Evolutionary conservation across 2,888 invertebrate genomes (phyloP), one percentile per base, ranked within the genome.

Genomic region (Tineola bisselliella): DNA sequence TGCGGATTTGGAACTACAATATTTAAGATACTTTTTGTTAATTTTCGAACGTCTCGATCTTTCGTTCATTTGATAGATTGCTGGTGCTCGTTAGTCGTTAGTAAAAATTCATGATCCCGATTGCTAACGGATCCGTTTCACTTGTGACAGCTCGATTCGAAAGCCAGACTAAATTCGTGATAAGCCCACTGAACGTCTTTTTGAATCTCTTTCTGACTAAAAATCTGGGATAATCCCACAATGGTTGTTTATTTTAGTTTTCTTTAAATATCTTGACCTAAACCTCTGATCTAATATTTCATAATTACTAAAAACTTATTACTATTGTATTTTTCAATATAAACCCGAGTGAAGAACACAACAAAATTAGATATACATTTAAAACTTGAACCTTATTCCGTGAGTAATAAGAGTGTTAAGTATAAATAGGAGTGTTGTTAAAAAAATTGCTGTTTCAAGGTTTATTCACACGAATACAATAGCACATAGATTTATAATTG

Each of bases 401-500:
- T 25, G 6, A 25, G 25, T 6, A 4, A 25, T 25, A 25, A 25
- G n/a, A 25, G 25, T 4, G 48, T 13, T 48, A 1, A 48, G n/a
- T 17, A 2, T 18, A 13, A 8, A 48, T 4, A 13, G 5, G 5
- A 48, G 48, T 48, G 48, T 48, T 3, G 15, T 13, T 48, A 48
- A 11, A 17, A 15, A 15, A 48, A 48, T 15, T 30, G 25, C n/a
- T 11, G 12, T 19, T 58, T 58, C 58, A 58, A 56, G 56, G 56
- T 25, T 58, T 58, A 19, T 58, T 58, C 58, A 12, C 58, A 58
- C 58, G 33, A 33, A 8, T 11, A 58, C 31, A 30, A 58, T 33
- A 33, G 58, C 6, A 18, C n/a, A 12, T 8, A 15, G 15, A 33
- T n/a, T 33, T 58, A 58, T 58, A 58, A 58, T 58, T 58, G 58